Evolutionary conservation across 64 coral and sea anemone genomes (phyloP), one percentile per base, ranked within the genome.

Genomic region (Porites lutea): DNA sequence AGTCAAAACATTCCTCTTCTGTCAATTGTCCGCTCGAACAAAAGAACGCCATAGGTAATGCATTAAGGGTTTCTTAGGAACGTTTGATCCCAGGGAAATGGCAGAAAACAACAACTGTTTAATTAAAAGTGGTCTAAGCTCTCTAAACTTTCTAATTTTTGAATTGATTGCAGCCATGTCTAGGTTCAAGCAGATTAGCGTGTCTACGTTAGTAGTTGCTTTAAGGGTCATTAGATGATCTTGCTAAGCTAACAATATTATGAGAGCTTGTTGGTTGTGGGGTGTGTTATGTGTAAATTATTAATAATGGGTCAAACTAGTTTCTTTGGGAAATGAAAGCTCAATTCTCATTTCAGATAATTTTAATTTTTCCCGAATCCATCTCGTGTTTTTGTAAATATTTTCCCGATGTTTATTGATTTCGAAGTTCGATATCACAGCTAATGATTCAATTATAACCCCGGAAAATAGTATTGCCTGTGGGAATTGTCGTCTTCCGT

Each of bases 1-100:
- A 55, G 75, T 78, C 59, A 52, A 84, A 68, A 84, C 81, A 51
- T 84, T 68, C 81, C 81, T 52, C 5, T 19, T 15, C 46, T 84
- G 8, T 49, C 62, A 69, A 82, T 84, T 84, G 81, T 84, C 69
- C 62, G 10, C 22, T 52, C 48, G 22, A 81, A 65, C 47, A 84
- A 84, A 68, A 65, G 13, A 65, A 20, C 47, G 43, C 62, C 45
- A 19, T 22, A 47, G 16, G 81, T 84, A 13, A 48, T 14, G 51
- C 3, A 47, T 3, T 43, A 43, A 73, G 2, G 18, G 18, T 78
- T 84, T 65, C 37, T 58, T 65, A 3, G 5, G 12, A 11, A 8
- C 47, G 15, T 14, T 77, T 15, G 73, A 49, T 59, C 23, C 51
- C 73, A 50, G 60, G 46, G 4, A 68, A n/a, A 48, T 21, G 13